Evolutionary conservation across 2,888 invertebrate species (phyloP).

Genomic region (Dyspetes luteomarginatus): DNA sequence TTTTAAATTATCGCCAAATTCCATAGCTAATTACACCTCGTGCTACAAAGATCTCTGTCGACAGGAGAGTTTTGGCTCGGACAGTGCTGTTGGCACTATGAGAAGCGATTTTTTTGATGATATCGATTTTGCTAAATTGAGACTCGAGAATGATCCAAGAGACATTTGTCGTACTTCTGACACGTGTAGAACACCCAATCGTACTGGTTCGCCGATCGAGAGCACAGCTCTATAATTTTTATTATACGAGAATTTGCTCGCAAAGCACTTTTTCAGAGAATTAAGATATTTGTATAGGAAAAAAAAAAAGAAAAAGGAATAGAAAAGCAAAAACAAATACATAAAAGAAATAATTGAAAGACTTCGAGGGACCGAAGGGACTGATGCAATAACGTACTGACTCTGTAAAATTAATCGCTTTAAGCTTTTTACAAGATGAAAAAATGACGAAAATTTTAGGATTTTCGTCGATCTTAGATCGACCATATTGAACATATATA

Average conservation of each 20-base stretch:
- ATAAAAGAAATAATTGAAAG: constrained; percentile 44
- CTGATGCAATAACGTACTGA: constrained; percentile 66
- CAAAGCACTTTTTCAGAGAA: constrained; percentile 11
- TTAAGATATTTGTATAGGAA: constrained; percentile 61
- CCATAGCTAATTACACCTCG: constrained; percentile 71
- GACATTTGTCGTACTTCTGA: constrained; percentile 78
- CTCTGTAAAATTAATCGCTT: constrained; percentile 52
- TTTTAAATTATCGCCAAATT: constrained; percentile 65
- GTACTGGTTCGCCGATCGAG: constrained; percentile 79
- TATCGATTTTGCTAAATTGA: constrained; percentile 78
- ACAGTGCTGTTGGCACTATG: constrained; percentile 82
- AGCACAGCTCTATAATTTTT: constrained; percentile 79
- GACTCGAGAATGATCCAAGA: constrained; percentile 74
- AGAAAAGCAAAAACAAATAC: constrained; percentile 29
- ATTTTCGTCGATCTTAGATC: constrained; percentile 47
- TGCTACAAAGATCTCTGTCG: constrained; percentile 77
- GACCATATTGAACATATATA: background rate
- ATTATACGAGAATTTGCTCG: constrained; percentile 39
- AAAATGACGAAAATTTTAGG: constrained; percentile 17
- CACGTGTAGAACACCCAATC: constrained; percentile 76
- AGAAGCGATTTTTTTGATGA: constrained; percentile 81
- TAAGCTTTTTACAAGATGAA: constrained; percentile 56
- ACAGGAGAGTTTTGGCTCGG: constrained; percentile 80
- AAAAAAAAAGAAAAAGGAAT: constrained; percentile 14
- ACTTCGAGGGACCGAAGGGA: constrained; percentile 66